Conservation (phyloP, 2,888 invertebrate species). For the Diadegma fenestrale region DNA sequence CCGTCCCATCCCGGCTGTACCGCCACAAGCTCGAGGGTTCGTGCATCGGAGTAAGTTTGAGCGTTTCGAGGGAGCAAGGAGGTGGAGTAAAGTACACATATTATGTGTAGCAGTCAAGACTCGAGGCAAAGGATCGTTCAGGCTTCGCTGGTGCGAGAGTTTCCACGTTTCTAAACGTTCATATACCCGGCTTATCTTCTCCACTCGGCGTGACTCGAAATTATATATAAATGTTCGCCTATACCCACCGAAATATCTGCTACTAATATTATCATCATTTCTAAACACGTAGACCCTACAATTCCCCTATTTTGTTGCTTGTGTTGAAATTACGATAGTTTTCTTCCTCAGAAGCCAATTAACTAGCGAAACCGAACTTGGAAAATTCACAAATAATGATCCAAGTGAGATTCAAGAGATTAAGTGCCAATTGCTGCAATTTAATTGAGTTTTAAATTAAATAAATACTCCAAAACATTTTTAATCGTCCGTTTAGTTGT, state of each 20-base stretch:
- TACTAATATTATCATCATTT: background rate
- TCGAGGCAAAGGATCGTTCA: conserved; percentile 51
- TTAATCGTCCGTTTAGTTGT: background rate
- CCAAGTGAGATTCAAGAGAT: too few relatives aligned
- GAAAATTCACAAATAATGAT: too few relatives aligned
- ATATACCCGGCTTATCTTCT: conserved; percentile 55
- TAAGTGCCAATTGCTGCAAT: too few relatives aligned
- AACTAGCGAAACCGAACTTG: too few relatives aligned
- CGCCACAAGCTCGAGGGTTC: conserved; percentile 32
- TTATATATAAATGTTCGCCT: conserved; percentile 45
- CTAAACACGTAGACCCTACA: background rate
- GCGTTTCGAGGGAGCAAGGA: conserved; percentile 27
- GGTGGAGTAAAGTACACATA: conserved; percentile 25
- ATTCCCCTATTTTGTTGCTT: background rate
- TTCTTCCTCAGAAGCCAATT: too few relatives aligned
- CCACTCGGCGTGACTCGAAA: conserved; percentile 53
- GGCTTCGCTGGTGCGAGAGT: conserved; percentile 47
- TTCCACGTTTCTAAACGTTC: conserved; percentile 43
- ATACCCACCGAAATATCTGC: background rate
- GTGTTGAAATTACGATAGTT: too few relatives aligned
- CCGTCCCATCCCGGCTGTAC: conserved; percentile 59
- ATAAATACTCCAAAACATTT: too few relatives aligned
- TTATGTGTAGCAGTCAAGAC: conserved; percentile 30
- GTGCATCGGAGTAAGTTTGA: conserved; percentile 46
- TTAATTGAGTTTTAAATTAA: too few relatives aligned